Conservation (phyloP, 1,140 invertebrate genomes). For the Teleogryllus occipitalis region DNA sequence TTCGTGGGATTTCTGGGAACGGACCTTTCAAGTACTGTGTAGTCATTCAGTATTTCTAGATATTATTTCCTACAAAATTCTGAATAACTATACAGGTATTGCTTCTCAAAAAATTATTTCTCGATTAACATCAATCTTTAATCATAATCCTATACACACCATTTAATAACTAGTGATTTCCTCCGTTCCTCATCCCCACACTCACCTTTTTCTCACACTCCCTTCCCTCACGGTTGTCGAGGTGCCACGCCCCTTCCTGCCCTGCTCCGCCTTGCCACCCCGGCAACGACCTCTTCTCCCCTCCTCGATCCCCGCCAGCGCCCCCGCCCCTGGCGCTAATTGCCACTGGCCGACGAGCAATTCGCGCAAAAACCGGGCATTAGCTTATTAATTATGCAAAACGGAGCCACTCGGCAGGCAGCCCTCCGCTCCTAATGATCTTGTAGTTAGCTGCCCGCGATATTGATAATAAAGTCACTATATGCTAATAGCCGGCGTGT, state of each 20-base stretch:
- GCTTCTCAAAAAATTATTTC: no score
- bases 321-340: background rate
- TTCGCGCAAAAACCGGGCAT: background rate
- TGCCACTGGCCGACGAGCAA: background rate
- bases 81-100: no score
- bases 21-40: no score
- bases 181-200: background rate
- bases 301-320: no score
- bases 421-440: background rate
- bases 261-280: background rate
- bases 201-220: background rate
- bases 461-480: conserved; percentile 6
- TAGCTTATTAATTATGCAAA: conserved; percentile 6
- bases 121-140: no score
- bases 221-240: no score
- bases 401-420: background rate
- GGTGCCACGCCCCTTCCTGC: background rate
- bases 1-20: no score
- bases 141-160: no score
- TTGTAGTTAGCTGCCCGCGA: background rate
- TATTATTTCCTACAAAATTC: no score
- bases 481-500: background rate
- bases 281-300: background rate
- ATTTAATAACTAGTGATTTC: background rate
- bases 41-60: no score